Percentiles rank a stretch among this genome's conserved stretches.
Conservation (phyloP, 2,797 vertebrate species). For the Danionella dracula region DNA sequence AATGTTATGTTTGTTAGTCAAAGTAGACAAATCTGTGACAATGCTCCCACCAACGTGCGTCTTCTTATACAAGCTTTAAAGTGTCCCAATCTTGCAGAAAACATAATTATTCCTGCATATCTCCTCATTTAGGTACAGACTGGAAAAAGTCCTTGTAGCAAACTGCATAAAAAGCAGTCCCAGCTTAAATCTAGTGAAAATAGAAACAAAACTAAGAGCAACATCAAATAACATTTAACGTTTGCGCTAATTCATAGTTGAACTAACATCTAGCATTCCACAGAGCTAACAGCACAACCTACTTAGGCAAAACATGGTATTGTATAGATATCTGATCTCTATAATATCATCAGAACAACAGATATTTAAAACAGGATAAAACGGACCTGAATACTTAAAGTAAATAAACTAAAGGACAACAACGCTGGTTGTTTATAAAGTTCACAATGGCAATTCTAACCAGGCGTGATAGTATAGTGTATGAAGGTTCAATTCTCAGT, state of each 20-base stretch:
- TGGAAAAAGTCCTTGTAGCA: constrained; percentile 87
- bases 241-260: constrained; percentile 85
- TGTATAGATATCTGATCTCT: constrained; percentile 99
- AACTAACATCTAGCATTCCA: constrained; percentile 99
- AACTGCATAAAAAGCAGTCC: constrained; percentile 98
- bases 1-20: constrained; percentile 79
- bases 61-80: constrained; percentile 81
- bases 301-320: constrained; percentile 99
- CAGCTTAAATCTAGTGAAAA: constrained; percentile 74
- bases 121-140: constrained; percentile 81
- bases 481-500: constrained; percentile 98
- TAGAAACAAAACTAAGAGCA: constrained; percentile 49
- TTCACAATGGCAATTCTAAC: constrained; percentile 99
- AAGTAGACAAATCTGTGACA: constrained; percentile 92
- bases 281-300: constrained; percentile 99
- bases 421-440: constrained; percentile 98
- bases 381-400: constrained; percentile 93
- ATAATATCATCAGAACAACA: constrained; percentile 92
- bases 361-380: constrained; percentile 73
- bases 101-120: constrained; percentile 77
- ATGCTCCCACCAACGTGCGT: constrained; percentile 87
- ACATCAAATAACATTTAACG: constrained; percentile 70
- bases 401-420: constrained; percentile 78
- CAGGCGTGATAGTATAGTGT: constrained; percentile 98
- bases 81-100: constrained; percentile 66